phyloP scores from a whole-genome alignment of 2,888 invertebrate genomes.

The Ephialtes manifestator region DNA sequence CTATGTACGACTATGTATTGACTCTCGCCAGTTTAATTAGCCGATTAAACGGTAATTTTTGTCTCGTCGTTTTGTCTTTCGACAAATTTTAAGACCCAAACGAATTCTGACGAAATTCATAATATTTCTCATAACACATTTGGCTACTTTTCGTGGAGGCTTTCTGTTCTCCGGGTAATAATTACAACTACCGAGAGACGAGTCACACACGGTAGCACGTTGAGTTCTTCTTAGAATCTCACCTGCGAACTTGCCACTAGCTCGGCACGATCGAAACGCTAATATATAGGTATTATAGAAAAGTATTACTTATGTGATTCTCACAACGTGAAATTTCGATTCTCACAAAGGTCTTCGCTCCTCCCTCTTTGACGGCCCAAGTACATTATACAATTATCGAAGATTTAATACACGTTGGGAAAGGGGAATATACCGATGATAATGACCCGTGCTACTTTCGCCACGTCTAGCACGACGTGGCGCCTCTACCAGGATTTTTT shows the following conservation, averaged over 20 bases:
- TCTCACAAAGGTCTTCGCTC: conserved; percentile 44
- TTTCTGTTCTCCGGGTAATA: conserved; percentile 18
- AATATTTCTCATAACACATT: neutral
- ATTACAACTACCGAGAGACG: conserved; percentile 18
- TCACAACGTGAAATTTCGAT: conserved; percentile 26
- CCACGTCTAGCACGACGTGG: conserved; percentile 6
- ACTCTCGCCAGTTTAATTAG: conserved; percentile 74
- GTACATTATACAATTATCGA: conserved; percentile 55
- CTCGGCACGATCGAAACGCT: conserved; percentile 27
- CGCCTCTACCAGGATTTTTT: conserved; percentile 22
- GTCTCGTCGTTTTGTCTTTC: conserved; percentile 22
- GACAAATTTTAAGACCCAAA: neutral
- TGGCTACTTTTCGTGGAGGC: neutral
- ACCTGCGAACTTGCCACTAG: conserved; percentile 38
- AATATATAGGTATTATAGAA: conserved; percentile 40
- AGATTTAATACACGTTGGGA: conserved; percentile 23
- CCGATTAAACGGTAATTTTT: conserved; percentile 76
- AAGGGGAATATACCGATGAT: conserved; percentile 14
- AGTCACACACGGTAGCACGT: conserved; percentile 6
- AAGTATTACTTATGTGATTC: conserved; percentile 28
- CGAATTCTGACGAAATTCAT: neutral
- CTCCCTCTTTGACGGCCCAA: conserved; percentile 11
- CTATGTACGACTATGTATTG: too few species aligned
- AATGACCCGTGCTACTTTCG: conserved; percentile 55
- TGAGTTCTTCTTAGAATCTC: conserved; percentile 6